Evolutionary conservation across 2,113 vertebrate species (phyloP).

Genomic region (Pampusana beccarii): DNA sequence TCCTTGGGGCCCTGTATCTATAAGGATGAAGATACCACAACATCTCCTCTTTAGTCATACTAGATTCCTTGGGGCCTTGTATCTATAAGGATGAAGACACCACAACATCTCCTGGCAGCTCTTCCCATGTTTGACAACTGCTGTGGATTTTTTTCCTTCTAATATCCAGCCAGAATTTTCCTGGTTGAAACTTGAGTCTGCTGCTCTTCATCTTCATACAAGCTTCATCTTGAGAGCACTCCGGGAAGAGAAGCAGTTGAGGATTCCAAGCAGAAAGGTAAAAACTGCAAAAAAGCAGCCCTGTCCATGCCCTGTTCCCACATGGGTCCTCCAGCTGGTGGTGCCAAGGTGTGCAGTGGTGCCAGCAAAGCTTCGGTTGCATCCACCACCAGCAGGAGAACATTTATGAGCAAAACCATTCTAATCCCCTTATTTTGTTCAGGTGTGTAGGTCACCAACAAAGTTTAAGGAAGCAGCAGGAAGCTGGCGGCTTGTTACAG

Average conservation of each 20-base stretch:
- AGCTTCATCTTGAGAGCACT: neutral
- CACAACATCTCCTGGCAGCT: neutral
- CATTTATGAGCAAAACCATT: neutral
- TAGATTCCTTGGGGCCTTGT: too few relatives aligned
- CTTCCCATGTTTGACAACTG: neutral
- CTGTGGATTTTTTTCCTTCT: neutral
- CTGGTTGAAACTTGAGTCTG: neutral
- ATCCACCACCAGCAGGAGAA: neutral
- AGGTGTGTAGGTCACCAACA: neutral
- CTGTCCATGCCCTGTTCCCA: neutral
- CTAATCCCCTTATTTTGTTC: neutral
- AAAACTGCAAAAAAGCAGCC: neutral
- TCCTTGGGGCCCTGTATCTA: too few relatives aligned
- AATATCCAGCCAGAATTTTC: neutral
- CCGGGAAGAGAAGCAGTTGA: neutral
- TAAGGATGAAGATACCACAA: neutral
- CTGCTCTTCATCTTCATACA: neutral
- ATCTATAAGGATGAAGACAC: neutral
- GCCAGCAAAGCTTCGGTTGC: neutral
- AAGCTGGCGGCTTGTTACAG: neutral
- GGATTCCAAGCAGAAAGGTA: neutral
- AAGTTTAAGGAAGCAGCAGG: neutral
- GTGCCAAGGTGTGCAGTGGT: neutral
- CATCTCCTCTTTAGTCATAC: too few relatives aligned
- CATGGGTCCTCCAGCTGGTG: neutral